Percentiles rank a stretch among this genome's conserved stretches.
Conservation (phyloP, 2,797 vertebrate species). For the Craterocephalus amniculus region DNA sequence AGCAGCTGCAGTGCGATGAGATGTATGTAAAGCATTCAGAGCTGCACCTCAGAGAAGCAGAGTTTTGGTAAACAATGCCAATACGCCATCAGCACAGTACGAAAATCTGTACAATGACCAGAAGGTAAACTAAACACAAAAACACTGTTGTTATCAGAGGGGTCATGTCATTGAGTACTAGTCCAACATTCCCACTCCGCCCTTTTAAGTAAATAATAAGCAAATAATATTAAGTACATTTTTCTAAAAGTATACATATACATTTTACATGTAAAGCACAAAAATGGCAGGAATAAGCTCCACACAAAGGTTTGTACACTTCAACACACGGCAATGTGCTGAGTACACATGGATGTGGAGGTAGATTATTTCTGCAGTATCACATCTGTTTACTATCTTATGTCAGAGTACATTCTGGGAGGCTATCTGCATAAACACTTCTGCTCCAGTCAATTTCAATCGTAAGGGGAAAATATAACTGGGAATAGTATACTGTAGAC, state of each 20-base stretch:
- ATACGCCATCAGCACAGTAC: constrained; percentile 15
- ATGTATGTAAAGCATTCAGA: constrained; percentile 14
- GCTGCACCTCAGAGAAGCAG: constrained; percentile 12
- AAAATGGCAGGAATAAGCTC: constrained; percentile 10
- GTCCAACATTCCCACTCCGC: too few relatives aligned
- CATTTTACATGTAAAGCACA: too few relatives aligned
- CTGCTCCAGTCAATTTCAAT: constrained; percentile 49
- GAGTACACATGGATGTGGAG: constrained; percentile 34
- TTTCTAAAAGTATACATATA: not conserved
- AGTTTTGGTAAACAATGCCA: constrained; percentile 38
- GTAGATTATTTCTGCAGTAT: constrained; percentile 28
- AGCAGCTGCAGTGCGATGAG: constrained; percentile 32
- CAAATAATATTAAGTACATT: too few relatives aligned
- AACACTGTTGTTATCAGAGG: too few relatives aligned
- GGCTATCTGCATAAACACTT: constrained; percentile 46
- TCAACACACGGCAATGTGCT: constrained; percentile 26
- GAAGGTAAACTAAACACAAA: not conserved
- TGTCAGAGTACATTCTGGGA: constrained; percentile 41
- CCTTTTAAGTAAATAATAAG: too few relatives aligned
- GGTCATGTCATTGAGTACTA: too few relatives aligned
- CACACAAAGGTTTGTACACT: constrained; percentile 7
- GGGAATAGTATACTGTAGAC: constrained; percentile 42
- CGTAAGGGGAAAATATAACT: constrained; percentile 26
- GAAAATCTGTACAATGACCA: not conserved
- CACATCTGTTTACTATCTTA: constrained; percentile 36